These are phyloP conservation scores for Seriola quinqueradiata DNA, from an alignment of 2,113 vertebrate species.

Conservation along the genomic window DNA sequence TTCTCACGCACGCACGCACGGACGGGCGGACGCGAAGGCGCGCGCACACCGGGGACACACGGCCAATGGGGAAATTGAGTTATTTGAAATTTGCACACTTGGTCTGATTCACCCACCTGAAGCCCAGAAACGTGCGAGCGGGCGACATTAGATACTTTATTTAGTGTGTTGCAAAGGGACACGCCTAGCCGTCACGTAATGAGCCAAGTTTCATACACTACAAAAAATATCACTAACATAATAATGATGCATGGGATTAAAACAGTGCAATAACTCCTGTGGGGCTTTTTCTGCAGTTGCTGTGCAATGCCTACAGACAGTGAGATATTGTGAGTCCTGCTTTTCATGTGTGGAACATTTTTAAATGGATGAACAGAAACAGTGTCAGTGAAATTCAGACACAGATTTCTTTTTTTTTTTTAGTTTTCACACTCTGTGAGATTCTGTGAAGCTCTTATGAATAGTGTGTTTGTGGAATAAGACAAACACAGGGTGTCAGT, in stretches of 20 bases:
- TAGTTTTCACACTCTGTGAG: slow-evolving; percentile 6
- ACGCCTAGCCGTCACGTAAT: not conserved
- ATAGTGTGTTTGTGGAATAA: not conserved
- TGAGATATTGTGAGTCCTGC: not conserved
- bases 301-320: not conserved
- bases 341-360: not conserved
- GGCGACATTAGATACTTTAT: slow-evolving; percentile 1
- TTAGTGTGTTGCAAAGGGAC: not conserved
- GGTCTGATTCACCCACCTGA: slow-evolving; percentile 35
- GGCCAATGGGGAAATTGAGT: slow-evolving; percentile 27
- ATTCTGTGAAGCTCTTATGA: not conserved
- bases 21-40: not conserved
- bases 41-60: slow-evolving; percentile 9
- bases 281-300: not conserved
- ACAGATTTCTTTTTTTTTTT: not conserved
- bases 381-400: not conserved
- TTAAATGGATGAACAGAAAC: not conserved
- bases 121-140: slow-evolving; percentile 10
- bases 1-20: slow-evolving; percentile 32
- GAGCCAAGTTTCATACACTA: slow-evolving; percentile 1
- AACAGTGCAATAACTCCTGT: not conserved
- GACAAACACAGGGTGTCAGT: not conserved
- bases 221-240: slow-evolving; percentile 16
- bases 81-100: slow-evolving; percentile 34
- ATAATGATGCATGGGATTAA: not conserved